Conservation (phyloP, 1,140 invertebrate genomes). For the Drosophila fuyamai region DNA sequence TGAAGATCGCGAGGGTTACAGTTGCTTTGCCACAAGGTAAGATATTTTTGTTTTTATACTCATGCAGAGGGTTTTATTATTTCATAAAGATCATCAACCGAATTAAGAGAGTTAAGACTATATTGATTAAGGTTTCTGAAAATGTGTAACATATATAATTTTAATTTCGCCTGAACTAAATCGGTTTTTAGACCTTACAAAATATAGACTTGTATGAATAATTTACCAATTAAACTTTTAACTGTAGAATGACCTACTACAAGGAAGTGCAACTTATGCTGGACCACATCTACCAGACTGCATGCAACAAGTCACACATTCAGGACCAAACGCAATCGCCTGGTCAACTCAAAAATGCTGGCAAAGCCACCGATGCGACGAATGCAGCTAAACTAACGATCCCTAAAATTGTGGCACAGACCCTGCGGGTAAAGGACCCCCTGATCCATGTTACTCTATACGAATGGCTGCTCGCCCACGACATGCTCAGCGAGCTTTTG, state of each 20-base stretch:
- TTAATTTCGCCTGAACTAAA: too few species aligned
- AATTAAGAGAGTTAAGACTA: too few species aligned
- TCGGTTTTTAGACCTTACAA: too few species aligned
- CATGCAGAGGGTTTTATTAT: too few species aligned
- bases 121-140: too few species aligned
- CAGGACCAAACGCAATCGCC: slow-evolving; percentile 23
- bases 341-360: not conserved
- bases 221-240: not conserved
- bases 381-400: slow-evolving; percentile 62
- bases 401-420: slow-evolving; percentile 85
- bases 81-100: too few species aligned
- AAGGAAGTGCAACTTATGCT: slow-evolving; percentile 93
- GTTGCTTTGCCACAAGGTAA: slow-evolving; percentile 86
- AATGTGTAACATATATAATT: too few species aligned
- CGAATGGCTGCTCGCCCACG: slow-evolving; percentile 94
- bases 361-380: slow-evolving; percentile 15
- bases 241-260: slow-evolving; percentile 92
- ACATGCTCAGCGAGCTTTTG: slow-evolving; percentile 90
- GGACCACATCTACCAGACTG: slow-evolving; percentile 90
- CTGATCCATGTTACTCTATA: slow-evolving; percentile 95
- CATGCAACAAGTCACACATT: slow-evolving; percentile 57
- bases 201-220: too few species aligned
- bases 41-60: not conserved
- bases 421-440: slow-evolving; percentile 90
- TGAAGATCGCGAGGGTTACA: slow-evolving; percentile 91